Conservation (phyloP, 2,888 invertebrate species). For the Ophioninae sp. region DNA sequence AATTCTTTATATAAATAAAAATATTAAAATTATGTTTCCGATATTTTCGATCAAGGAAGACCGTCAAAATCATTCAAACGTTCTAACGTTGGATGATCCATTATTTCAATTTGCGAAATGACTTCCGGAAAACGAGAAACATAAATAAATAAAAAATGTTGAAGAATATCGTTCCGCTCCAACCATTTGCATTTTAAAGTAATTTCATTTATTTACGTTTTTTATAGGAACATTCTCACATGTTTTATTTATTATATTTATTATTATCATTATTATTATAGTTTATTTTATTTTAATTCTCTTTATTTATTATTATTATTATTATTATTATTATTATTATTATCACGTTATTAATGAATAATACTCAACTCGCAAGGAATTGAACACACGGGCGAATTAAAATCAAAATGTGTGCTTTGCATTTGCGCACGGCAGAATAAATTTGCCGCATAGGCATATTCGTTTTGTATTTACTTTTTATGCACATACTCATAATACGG, state of each 20-base stretch:
- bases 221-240: no score
- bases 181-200: no score
- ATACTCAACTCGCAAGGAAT: not conserved
- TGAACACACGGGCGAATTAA: not conserved
- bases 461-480: slow-evolving; percentile 3
- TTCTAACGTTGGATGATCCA: no score
- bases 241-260: not conserved
- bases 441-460: slow-evolving; percentile 10
- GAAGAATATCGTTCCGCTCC: no score
- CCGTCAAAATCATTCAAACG: no score
- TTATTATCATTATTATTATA: not conserved
- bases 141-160: no score
- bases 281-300: not conserved
- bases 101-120: no score
- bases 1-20: no score
- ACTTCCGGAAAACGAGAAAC: no score
- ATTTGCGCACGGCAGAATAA: not conserved
- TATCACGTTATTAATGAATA: not conserved
- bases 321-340: not conserved
- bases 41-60: no score
- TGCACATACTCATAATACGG: not conserved
- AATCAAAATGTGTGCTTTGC: not conserved
- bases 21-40: no score
- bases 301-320: not conserved
- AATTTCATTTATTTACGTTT: not conserved